phyloP scores from a whole-genome alignment of 2,888 invertebrate species.

The Trimorus sp. region DNA sequence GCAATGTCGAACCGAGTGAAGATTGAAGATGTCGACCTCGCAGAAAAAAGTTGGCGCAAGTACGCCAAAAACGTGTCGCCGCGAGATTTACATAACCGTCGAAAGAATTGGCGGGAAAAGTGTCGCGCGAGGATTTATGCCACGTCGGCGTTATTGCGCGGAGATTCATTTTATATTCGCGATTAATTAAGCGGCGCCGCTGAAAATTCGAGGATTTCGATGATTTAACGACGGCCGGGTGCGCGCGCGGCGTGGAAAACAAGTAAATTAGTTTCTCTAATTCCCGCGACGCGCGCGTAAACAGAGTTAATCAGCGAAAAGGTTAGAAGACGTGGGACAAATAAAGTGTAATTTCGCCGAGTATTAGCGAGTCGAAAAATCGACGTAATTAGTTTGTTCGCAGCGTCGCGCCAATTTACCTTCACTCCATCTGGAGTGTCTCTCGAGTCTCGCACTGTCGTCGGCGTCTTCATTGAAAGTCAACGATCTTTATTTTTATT shows the following conservation, averaged over 20 bases:
- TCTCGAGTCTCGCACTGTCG: no score
- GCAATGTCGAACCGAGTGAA: no score
- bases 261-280: constrained; percentile 70
- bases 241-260: constrained; percentile 63
- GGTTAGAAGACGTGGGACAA: constrained; percentile 68
- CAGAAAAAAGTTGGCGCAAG: no score
- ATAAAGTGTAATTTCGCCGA: constrained; percentile 61
- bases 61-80: no score
- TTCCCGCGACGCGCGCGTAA: constrained; percentile 68
- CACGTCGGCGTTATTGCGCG: constrained; percentile 38
- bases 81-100: no score
- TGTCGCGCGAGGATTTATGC: constrained; percentile 26
- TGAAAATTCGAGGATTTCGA: constrained; percentile 29
- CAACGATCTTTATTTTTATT: no score
- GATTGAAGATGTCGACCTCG: no score
- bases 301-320: constrained; percentile 73
- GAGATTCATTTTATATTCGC: constrained; percentile 47
- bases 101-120: not conserved
- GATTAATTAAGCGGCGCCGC: constrained; percentile 41
- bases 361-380: constrained; percentile 26
- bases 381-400: not conserved
- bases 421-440: no score
- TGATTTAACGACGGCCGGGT: constrained; percentile 44
- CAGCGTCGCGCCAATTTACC: no score
- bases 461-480: no score